Conservation (phyloP, 1,140 invertebrate genomes). For the Dreissena polymorpha region DNA sequence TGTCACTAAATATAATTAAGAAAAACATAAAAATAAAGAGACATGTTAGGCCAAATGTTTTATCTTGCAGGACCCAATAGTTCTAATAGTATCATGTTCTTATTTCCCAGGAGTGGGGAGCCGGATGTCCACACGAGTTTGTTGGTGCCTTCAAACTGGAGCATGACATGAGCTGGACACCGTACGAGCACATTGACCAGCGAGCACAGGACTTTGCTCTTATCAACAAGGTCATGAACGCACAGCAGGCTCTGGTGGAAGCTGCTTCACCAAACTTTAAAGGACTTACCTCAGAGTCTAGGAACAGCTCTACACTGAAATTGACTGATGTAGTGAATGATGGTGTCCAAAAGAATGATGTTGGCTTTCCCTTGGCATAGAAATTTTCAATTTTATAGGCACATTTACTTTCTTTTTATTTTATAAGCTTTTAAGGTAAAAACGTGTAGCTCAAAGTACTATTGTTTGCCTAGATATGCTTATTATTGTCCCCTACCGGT, state of each 20-base stretch:
- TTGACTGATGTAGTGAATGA: conserved; percentile 17
- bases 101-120: conserved; percentile 84
- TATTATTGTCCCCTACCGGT: too few relatives aligned
- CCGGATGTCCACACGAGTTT: conserved; percentile 82
- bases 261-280: conserved; percentile 52
- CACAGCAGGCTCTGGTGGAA: conserved; percentile 69
- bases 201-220: conserved; percentile 70
- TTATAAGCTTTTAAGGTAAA: too few relatives aligned
- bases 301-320: conserved; percentile 43
- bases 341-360: neutral
- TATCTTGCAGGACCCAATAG: too few relatives aligned
- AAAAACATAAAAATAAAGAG: too few relatives aligned
- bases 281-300: conserved; percentile 31
- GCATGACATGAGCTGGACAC: conserved; percentile 86
- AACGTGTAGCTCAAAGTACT: too few relatives aligned
- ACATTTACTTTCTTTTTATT: too few relatives aligned
- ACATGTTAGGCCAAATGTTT: too few relatives aligned
- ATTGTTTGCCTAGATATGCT: too few relatives aligned
- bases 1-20: too few relatives aligned
- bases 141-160: conserved; percentile 86
- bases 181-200: conserved; percentile 73
- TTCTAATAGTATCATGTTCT: too few relatives aligned
- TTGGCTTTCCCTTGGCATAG: too few relatives aligned
- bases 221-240: conserved; percentile 74
- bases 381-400: too few relatives aligned